These are phyloP conservation scores for Grapholita molesta DNA, from an alignment of 1,140 invertebrate species.

Conservation along the genomic window DNA sequence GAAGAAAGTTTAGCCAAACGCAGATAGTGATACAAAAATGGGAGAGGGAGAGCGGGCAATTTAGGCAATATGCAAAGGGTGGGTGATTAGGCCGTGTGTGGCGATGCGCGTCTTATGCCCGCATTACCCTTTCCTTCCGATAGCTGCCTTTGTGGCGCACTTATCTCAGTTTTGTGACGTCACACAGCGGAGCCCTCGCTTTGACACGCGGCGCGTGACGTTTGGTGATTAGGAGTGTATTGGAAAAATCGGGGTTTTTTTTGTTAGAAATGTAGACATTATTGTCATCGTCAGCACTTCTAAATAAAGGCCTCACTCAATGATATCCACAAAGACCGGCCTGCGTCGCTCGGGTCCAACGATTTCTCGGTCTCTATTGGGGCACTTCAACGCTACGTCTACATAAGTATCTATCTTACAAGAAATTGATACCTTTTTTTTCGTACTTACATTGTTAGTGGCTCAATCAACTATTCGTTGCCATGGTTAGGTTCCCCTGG, in stretches of 20 bases:
- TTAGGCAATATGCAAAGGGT: slow-evolving; percentile 73
- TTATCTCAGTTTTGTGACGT: background rate
- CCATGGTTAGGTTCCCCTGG: too few relatives aligned
- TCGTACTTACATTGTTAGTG: too few relatives aligned
- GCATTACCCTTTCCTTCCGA: slow-evolving; percentile 77
- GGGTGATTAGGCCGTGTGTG: slow-evolving; percentile 74
- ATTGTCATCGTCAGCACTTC: too few relatives aligned
- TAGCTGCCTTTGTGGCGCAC: slow-evolving; percentile 65
- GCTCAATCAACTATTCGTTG: too few relatives aligned
- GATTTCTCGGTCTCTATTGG: too few relatives aligned
- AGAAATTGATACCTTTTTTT: too few relatives aligned
- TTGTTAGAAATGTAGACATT: too few relatives aligned
- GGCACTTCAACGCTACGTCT: too few relatives aligned
- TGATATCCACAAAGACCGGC: too few relatives aligned
- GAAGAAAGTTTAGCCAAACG: slow-evolving; percentile 28
- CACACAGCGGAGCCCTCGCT: background rate
- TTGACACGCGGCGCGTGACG: background rate
- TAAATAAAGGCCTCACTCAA: too few relatives aligned
- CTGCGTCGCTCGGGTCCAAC: too few relatives aligned
- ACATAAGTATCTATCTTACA: too few relatives aligned
- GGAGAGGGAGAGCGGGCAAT: slow-evolving; percentile 54
- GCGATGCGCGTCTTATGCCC: slow-evolving; percentile 75
- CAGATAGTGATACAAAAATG: slow-evolving; percentile 19
- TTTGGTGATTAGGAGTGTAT: background rate
- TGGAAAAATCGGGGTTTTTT: background rate